Evolutionary conservation across 2,797 vertebrate species (phyloP), one percentile per base, ranked within the genome.

Genomic region (Etheostoma perlongum): DNA sequence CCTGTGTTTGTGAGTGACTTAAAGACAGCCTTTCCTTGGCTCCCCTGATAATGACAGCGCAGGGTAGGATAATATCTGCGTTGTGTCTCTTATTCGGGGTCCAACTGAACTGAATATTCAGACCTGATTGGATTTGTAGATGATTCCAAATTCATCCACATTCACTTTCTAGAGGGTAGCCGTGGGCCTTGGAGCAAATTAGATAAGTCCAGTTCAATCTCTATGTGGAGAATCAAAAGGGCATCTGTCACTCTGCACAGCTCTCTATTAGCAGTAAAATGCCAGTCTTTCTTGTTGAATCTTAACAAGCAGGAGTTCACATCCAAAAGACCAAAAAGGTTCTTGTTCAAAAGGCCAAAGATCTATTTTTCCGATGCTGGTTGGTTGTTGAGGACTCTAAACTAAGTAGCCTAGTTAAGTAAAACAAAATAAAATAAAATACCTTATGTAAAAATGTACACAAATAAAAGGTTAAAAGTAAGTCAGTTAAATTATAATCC

Each of bases 91-190:
- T 95, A 72, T 95, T 96, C 73, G 94, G 90, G 33, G 94, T 96
- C 71, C 90, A 71, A 83, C 95, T 96, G 79, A 96, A 96, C 19
- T 96, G 92, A 82, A 96, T 93, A 74, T 96, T 94, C 23, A 96
- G 94, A 51, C 93, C 94, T 73, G 91, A 94, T 87, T 10, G 93
- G 94, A 54, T 95, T 94, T 33, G 95, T 96, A 66, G 95, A 96
- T 48, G 95, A 97, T 87, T 97, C 95, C 77, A 95, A 85, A 88
- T 96, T 96, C 95, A 96, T 96, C 95, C 95, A 96, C 84, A 96
- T 95, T 95, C 95, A 97, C 82, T 96, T 96, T 92, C 96, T 94
- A 90, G 95, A 95, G 2, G 90, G 89, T 47, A 95, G 95, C 57
- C 92, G 91, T 27, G 91, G 91, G 77, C 94, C 94, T 79, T 90